Conservation (phyloP, 2,113 vertebrate species). For the Leptobrachium ailaonicum region DNA sequence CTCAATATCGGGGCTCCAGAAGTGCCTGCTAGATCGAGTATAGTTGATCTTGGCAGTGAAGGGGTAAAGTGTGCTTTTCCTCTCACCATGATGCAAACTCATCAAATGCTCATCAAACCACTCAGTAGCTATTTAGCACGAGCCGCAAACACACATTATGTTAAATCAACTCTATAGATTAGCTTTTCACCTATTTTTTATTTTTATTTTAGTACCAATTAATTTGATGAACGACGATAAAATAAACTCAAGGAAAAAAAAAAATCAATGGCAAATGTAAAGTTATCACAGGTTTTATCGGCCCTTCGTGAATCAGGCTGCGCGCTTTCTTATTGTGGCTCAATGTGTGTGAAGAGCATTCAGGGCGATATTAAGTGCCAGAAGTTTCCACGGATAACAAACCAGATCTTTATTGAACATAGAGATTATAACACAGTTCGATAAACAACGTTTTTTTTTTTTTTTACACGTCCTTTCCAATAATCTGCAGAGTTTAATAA, state of each 20-base stretch:
- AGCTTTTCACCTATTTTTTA: background rate
- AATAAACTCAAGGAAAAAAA: background rate
- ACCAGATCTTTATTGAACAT: background rate
- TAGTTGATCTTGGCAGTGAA: too few species aligned
- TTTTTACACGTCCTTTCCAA: background rate
- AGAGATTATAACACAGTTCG: background rate
- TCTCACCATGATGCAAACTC: too few species aligned
- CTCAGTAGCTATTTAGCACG: too few species aligned
- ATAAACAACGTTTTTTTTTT: background rate
- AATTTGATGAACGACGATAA: background rate
- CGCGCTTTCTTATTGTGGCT: background rate
- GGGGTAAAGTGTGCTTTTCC: too few species aligned
- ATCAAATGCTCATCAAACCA: too few species aligned
- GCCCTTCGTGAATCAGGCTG: background rate
- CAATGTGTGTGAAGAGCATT: background rate
- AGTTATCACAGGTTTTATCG: background rate
- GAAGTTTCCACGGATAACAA: slow-evolving; percentile 1
- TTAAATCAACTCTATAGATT: background rate
- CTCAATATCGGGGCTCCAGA: too few species aligned
- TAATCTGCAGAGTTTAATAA: background rate
- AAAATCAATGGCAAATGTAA: background rate
- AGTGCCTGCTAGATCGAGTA: too few species aligned
- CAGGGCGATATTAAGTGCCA: background rate
- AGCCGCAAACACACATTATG: too few species aligned
- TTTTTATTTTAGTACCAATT: background rate